Evolutionary conservation across 2,888 invertebrate species (phyloP), one percentile per base, ranked within the genome.

Genomic region (Branchellion lobata): DNA sequence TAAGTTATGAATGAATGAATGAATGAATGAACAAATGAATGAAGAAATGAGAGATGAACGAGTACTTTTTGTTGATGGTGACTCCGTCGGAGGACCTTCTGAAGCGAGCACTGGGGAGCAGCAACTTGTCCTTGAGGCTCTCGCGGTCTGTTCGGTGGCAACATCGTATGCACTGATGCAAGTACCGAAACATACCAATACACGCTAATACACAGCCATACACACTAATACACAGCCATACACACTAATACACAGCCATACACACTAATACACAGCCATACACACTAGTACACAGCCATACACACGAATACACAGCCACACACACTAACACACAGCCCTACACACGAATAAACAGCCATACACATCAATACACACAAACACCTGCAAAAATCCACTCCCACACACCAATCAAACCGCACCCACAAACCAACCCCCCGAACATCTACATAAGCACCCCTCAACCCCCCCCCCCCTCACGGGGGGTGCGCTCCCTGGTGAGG

Each of bases 51-150:
- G n/a, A n/a, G n/a, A n/a, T n/a, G n/a, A n/a, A n/a, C n/a, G n/a
- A n/a, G n/a, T n/a, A 57, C 61, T 57, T 57, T 24, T 24, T 57
- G 77, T 86, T 85, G 80, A 85, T 57, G 29, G 88, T 84, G 71
- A 87, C 91, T 71, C 93, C 93, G 86, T 96, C 96, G 81, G 93
- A 93, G 11, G 95, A 94, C 82, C 96, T 90, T 0, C 96, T 90
- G 87, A 94, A 96, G 29, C 95, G 89, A 86, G 94, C 94, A 68
- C 91, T 88, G 40, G 89, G 88, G 80, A 89, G 86, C 84, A 90
- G 89, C 5, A 88, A 85, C 1, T 29, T 72, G 73, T 61, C 61
- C 61, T 73, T 72, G 51, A 73, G 61, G 27, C 68, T 57, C 29
- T 78, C 78, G 11, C 77, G 77, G 29, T 77, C 77, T 77, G 51